phyloP scores from a whole-genome alignment of 2,113 vertebrate genomes.

The Amblyornis subalaris region DNA sequence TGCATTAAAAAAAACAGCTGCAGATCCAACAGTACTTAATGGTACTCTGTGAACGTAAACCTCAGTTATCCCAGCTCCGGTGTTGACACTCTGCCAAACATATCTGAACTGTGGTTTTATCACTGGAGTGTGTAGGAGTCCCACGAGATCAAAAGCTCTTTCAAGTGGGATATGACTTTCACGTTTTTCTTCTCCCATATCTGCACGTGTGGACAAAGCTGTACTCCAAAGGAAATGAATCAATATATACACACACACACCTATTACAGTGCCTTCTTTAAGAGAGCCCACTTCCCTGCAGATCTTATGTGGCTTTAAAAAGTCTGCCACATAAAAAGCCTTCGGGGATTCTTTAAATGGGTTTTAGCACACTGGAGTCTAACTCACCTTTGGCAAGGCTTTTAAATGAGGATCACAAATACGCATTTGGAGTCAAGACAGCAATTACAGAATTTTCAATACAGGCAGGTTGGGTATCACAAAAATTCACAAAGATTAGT shows the following conservation, averaged over 20 bases:
- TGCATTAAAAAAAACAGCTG: background rate
- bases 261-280: background rate
- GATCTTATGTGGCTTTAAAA: background rate
- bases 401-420: background rate
- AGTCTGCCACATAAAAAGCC: background rate
- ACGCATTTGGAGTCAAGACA: background rate
- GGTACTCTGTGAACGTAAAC: background rate
- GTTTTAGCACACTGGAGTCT: background rate
- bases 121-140: background rate
- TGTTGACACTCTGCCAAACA: background rate
- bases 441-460: background rate
- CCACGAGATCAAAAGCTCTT: conserved; percentile 43
- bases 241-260: fast-evolving
- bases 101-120: conserved; percentile 15
- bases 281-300: background rate
- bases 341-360: background rate
- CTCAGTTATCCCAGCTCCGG: background rate
- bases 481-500: background rate
- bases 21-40: background rate
- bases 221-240: background rate
- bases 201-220: background rate
- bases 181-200: background rate
- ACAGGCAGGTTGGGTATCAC: background rate
- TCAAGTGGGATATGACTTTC: conserved; percentile 25
- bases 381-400: background rate